These are phyloP conservation scores for Percina caprodes DNA, from an alignment of 2,113 vertebrate species.

Conservation along the genomic window DNA sequence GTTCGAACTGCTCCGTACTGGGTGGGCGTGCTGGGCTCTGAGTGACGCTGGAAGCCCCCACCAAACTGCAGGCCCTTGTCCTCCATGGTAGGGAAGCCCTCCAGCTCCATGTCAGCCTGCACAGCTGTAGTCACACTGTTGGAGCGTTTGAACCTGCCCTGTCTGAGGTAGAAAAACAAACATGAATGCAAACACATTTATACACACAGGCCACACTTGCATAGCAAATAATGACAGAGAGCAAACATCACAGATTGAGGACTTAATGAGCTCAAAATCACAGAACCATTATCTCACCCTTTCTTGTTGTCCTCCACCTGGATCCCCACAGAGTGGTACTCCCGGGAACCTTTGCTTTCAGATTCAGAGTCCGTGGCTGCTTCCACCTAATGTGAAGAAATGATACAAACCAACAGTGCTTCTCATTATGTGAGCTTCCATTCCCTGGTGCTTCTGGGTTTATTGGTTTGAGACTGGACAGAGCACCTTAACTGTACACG, in stretches of 20 bases:
- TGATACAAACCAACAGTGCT: conserved; percentile 59
- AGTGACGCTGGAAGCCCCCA: conserved; percentile 95
- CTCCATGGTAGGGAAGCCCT: conserved; percentile 94
- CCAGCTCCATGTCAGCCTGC: conserved; percentile 96
- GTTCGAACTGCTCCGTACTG: conserved; percentile 96
- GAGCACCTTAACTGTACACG: conserved; percentile 57
- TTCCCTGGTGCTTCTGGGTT: conserved; percentile 56
- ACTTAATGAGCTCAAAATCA: conserved; percentile 17
- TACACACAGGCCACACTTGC: neutral
- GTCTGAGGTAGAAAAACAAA: conserved; percentile 78
- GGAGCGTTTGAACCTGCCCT: conserved; percentile 96
- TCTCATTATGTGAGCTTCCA: conserved; percentile 66
- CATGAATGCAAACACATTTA: conserved; percentile 11
- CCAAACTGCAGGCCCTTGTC: conserved; percentile 98
- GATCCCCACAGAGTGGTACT: conserved; percentile 96
- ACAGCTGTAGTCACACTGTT: conserved; percentile 97
- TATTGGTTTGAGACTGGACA: conserved; percentile 75
- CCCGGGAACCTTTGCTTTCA: conserved; percentile 93
- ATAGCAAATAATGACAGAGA: conserved; percentile 3
- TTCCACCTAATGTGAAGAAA: conserved; percentile 91
- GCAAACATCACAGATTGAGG: conserved; percentile 25
- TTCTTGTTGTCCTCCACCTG: conserved; percentile 96
- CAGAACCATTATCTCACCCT: conserved; percentile 84
- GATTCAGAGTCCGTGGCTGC: conserved; percentile 96
- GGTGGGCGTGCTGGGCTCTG: conserved; percentile 97